Conservation (phyloP, 35 echinoderm and acorn worm genomes). For the Apostichopus californicus region DNA sequence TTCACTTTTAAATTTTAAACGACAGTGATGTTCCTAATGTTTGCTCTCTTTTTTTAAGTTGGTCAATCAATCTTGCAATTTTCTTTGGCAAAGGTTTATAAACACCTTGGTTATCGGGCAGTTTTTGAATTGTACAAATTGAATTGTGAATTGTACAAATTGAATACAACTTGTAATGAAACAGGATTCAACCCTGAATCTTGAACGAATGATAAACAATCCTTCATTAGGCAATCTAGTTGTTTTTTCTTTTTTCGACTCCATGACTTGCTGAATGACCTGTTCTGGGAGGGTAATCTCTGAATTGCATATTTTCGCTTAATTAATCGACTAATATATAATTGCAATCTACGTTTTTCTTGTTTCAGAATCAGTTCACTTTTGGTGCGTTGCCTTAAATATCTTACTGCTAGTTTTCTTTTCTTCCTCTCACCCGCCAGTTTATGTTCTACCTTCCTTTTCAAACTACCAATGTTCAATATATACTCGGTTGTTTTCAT, state of each 20-base stretch:
- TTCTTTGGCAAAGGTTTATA: background rate
- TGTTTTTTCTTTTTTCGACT: background rate
- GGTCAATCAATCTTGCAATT: background rate
- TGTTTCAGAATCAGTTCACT: background rate
- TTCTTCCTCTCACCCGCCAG: background rate
- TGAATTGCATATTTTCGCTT: background rate
- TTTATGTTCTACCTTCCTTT: background rate
- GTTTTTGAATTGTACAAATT: background rate
- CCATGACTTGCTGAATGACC: constrained; percentile 15
- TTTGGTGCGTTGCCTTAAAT: background rate
- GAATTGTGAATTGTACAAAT: background rate
- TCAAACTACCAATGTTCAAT: constrained; percentile 4
- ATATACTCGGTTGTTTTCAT: background rate
- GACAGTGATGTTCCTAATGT: background rate
- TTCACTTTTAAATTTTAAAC: background rate
- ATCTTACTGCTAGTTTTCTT: background rate
- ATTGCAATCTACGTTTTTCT: background rate
- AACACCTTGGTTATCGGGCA: constrained; percentile 14
- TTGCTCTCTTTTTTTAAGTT: background rate
- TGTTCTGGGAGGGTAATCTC: background rate
- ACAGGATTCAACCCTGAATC: background rate
- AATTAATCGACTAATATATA: background rate
- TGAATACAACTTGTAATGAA: background rate
- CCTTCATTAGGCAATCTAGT: background rate
- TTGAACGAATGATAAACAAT: background rate